Evolutionary conservation across 2,797 vertebrate species (phyloP), one percentile per base, ranked within the genome.

Genomic region (Yasuhikotakia modesta): DNA sequence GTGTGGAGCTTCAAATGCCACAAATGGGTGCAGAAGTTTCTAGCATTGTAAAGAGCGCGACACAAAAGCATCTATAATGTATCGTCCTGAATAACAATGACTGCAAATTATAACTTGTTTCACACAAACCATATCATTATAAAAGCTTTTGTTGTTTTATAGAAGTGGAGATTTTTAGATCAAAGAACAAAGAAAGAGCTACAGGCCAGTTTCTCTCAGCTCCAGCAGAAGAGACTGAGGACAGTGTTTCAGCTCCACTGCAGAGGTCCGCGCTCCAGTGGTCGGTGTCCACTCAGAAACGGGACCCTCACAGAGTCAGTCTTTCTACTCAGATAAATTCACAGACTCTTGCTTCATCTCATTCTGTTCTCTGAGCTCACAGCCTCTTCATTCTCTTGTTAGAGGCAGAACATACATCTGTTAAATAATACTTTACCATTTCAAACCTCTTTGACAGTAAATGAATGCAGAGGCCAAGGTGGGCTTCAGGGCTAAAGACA

Each of bases 221-320:
- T 22, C 27, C n/a, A 19, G 8, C 17, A 65, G 60, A 60, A 66
- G 17, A 79, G 32, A 55, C 70, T 76, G 68, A 80, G 73, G 76
- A 78, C 2, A 57, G 75, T 61, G 73, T 68, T 78, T 83, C 75
- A 30, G 22, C 66, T 81, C 57, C 72, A 70, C 66, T 57, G 61
- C 57, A 21, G 53, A 50, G 43, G 69, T 58, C 77, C 53, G 86
- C 82, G 82, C 82, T 83, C 82, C 70, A 10, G 32, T 67, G 32
- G 82, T 53, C 82, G 84, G 74, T 24, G 70, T 71, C 84, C 74
- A 75, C 86, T 90, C 82, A 83, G 82, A 82, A 78, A 79, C 70
- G 53, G 46, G 46, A 39, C 70, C 78, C 14, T 22, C 13, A 32
- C 61, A 43, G 17, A 32, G 5, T 58, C 66, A 82, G 43, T 35